Percentiles rank a stretch among this genome's conserved stretches.
phyloP scores from a whole-genome alignment of 2,797 vertebrate species.

The Jordanella pulchra region DNA sequence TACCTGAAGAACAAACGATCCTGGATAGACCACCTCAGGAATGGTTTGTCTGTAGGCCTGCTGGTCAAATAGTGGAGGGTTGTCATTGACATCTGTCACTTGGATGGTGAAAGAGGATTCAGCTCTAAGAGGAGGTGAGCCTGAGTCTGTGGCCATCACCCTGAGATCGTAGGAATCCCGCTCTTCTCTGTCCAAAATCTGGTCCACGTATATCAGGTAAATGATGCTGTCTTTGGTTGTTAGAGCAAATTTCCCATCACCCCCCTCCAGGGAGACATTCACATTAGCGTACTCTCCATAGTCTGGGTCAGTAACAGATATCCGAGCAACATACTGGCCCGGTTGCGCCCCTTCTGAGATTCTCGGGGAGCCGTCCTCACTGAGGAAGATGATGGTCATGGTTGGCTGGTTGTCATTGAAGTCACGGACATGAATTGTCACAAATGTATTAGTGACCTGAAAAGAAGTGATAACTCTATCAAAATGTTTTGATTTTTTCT shows the following conservation, averaged over 20 bases:
- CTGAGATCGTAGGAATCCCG: conserved; percentile 91
- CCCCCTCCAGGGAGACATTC: conserved; percentile 94
- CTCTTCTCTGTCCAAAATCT: conserved; percentile 91
- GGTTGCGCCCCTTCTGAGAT: conserved; percentile 97
- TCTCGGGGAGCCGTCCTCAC: conserved; percentile 92
- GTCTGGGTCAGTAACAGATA: conserved; percentile 96
- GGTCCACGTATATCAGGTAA: conserved; percentile 96
- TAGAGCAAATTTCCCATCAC: conserved; percentile 96
- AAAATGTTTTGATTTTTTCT: no score
- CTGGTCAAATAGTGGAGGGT: conserved; percentile 92
- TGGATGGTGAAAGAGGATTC: conserved; percentile 96
- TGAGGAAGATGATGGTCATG: conserved; percentile 99
- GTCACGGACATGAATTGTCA: conserved; percentile 95
- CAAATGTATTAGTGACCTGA: conserved; percentile 90
- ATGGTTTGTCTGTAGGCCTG: conserved; percentile 92
- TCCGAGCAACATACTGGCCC: conserved; percentile 94
- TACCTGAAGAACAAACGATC: conserved; percentile 95
- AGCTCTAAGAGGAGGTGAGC: conserved; percentile 90
- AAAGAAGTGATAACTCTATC: conserved; percentile 9
- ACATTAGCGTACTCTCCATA: conserved; percentile 96
- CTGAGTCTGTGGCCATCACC: conserved; percentile 94
- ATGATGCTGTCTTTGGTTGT: conserved; percentile 98
- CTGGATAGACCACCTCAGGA: conserved; percentile 92
- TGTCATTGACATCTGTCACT: conserved; percentile 95
- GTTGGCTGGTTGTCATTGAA: conserved; percentile 99